phyloP scores from a whole-genome alignment of 2,113 vertebrate species.

The Eleginops maclovinus region DNA sequence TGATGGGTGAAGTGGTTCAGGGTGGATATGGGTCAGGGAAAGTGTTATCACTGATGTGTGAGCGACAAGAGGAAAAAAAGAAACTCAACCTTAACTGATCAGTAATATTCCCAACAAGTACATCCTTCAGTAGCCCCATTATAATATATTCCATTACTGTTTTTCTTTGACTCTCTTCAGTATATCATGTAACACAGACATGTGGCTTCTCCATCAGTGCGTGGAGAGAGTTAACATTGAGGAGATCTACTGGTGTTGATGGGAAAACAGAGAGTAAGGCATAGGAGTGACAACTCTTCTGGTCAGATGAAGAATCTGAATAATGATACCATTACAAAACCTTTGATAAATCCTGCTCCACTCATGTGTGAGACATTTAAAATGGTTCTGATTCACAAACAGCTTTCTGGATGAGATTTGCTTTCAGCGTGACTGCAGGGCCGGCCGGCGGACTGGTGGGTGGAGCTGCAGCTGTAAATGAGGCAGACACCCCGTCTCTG shows the following conservation, averaged over 20 bases:
- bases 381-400: slow-evolving; percentile 26
- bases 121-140: background rate
- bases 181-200: slow-evolving; percentile 18
- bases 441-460: background rate
- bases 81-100: background rate
- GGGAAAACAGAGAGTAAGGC: slow-evolving; percentile 6
- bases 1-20: background rate
- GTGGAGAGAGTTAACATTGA: slow-evolving; percentile 35
- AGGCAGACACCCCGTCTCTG: slow-evolving; percentile 58
- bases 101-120: background rate
- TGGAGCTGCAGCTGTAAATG: slow-evolving; percentile 48
- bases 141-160: background rate
- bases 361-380: slow-evolving; percentile 12
- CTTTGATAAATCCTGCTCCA: slow-evolving; percentile 18
- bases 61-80: background rate
- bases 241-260: slow-evolving; percentile 12
- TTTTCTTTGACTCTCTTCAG: slow-evolving; percentile 24
- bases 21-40: slow-evolving; percentile 7
- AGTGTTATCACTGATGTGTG: background rate
- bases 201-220: background rate
- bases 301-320: slow-evolving; percentile 4
- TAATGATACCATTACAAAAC: background rate
- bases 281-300: background rate
- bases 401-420: slow-evolving; percentile 34
- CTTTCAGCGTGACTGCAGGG: slow-evolving; percentile 51